Base-by-base conservation (phyloP, 1,140 invertebrate species). In the Camponotus pennsylvanicus region DNA sequence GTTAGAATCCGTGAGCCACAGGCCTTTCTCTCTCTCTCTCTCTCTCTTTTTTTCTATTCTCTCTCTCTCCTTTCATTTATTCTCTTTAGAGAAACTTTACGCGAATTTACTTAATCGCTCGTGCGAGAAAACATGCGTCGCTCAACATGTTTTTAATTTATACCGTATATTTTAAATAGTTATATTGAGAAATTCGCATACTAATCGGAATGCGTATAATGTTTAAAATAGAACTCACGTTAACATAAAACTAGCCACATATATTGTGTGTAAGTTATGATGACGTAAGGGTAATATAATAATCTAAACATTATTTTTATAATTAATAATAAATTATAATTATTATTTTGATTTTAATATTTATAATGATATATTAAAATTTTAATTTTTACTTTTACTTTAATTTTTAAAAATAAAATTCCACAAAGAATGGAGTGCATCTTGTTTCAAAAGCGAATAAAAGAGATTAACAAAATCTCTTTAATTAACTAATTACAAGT, bases 51-150 rank as follows among this genome's bases (percentile, higher is more conserved):
- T 42, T 7, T 42, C 40, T 42, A 40, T 42, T 21, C 70, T 55
- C 15, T 71, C 15, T 61, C 18, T 61, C 0, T 3, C 6, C 2
- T 32, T 32, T 7, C n/a, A n/a, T 37, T 37, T 3, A 70, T 70
- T 70, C 66, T 70, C 15, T 37, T 80, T 57, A 59, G 32, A 27
- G n/a, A 70, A 82, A 82, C 37, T 82, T 82, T 82, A 67, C 27
- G 40, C 52, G 49, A 45, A 40, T 82, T 82, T 59, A 11, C 52
- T 37, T 27, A 82, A 71, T 18, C 40, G 52, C 27, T 61, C 27
- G 55, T 71, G 40, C 57, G 66, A 82, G 78, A 59, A 82, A 80
- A 70, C 32, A 37, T n/a, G 45, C 45, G 42, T 80, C 57, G 27
- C 66, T 21, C 11, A 27, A 34, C 32, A n/a, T 8, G 27, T 18